phyloP scores from a whole-genome alignment of 2,113 vertebrate genomes.

The Gobius niger region DNA sequence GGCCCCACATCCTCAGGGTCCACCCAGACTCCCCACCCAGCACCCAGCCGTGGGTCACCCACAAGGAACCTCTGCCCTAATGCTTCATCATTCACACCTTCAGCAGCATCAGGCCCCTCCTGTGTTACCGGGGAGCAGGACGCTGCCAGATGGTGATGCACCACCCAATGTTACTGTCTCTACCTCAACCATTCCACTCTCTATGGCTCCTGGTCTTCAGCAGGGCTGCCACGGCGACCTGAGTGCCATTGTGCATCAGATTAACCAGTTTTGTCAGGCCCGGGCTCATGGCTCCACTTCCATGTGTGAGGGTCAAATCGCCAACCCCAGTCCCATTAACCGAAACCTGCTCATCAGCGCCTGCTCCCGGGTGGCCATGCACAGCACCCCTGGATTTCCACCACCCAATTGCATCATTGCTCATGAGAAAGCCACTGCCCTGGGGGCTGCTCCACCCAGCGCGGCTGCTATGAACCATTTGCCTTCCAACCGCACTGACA shows the following conservation, averaged over 20 bases:
- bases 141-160: conserved; percentile 92
- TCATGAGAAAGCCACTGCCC: conserved; percentile 83
- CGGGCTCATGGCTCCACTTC: conserved; percentile 91
- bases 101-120: conserved; percentile 75
- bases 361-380: conserved; percentile 93
- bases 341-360: conserved; percentile 97
- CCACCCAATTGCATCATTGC: conserved; percentile 86
- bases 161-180: conserved; percentile 99
- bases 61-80: conserved; percentile 73
- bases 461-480: conserved; percentile 85
- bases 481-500: conserved; percentile 85
- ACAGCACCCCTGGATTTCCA: conserved; percentile 73
- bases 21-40: conserved; percentile 71
- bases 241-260: conserved; percentile 98
- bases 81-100: conserved; percentile 82
- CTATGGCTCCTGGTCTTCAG: conserved; percentile 93
- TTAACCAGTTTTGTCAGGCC: conserved; percentile 98
- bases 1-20: conserved; percentile 73
- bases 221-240: conserved; percentile 92
- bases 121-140: conserved; percentile 85
- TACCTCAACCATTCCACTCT: conserved; percentile 99
- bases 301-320: conserved; percentile 98
- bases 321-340: conserved; percentile 97
- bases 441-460: conserved; percentile 76
- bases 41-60: conserved; percentile 66